phyloP scores from a whole-genome alignment of 1,140 invertebrate species.

The Caenorhabditis remanei region DNA sequence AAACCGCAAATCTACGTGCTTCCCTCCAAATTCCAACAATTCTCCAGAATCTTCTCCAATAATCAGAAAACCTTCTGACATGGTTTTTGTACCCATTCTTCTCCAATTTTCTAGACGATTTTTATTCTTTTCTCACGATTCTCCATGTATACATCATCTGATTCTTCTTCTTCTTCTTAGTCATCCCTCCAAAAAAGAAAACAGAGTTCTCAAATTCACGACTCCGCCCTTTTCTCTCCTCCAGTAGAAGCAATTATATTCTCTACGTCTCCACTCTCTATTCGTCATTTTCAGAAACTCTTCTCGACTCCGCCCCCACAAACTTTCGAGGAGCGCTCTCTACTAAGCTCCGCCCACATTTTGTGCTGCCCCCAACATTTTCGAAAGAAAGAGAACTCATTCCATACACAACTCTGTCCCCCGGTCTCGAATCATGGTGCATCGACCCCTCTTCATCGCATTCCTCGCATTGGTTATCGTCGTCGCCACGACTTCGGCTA shows the following conservation, averaged over 20 bases:
- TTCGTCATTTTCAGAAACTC: not conserved
- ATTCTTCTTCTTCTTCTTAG: too few relatives aligned
- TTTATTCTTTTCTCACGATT: too few relatives aligned
- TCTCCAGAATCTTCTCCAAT: too few relatives aligned
- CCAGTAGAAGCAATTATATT: not conserved
- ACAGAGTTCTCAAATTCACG: not conserved
- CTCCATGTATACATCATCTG: too few relatives aligned
- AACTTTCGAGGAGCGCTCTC: not conserved
- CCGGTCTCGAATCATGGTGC: not conserved
- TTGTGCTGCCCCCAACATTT: not conserved
- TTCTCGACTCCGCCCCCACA: not conserved
- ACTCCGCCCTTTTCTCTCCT: not conserved
- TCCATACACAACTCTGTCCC: not conserved
- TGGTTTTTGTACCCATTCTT: too few relatives aligned
- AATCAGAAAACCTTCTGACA: too few relatives aligned
- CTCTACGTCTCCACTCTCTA: not conserved
- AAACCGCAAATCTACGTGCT: too few relatives aligned
- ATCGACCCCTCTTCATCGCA: not conserved
- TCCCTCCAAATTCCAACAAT: too few relatives aligned
- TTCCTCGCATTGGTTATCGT: not conserved
- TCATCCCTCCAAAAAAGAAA: too few relatives aligned
- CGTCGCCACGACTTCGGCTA: not conserved
- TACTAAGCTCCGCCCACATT: slow-evolving; percentile 22
- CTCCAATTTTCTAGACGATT: too few relatives aligned
- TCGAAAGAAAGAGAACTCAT: not conserved